Conservation (phyloP, 2,888 invertebrate species). For the Diarsia rubi region DNA sequence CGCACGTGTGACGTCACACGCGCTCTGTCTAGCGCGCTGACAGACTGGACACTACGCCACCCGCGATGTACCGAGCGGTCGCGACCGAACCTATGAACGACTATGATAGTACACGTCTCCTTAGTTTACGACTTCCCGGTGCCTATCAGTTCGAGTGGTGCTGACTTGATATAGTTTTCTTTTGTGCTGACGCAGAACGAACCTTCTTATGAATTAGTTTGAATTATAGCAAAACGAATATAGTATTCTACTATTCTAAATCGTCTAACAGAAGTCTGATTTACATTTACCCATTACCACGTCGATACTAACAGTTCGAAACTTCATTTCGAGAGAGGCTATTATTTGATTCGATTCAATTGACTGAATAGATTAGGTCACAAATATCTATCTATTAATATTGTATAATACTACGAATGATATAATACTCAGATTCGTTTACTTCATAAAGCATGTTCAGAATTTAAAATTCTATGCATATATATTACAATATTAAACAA, state of each 20-base stretch:
- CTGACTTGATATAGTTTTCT: slow-evolving; percentile 71
- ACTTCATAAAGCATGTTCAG: slow-evolving; percentile 69
- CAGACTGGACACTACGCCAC: slow-evolving; percentile 30
- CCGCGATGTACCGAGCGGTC: slow-evolving; percentile 24
- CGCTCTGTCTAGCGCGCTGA: slow-evolving; percentile 51
- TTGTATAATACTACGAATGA: slow-evolving; percentile 80
- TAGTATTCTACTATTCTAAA: slow-evolving; percentile 66
- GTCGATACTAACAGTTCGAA: slow-evolving; percentile 76
- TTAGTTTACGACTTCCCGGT: slow-evolving; percentile 68
- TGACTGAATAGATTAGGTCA: slow-evolving; percentile 90
- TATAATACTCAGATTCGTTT: slow-evolving; percentile 81
- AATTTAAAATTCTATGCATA: slow-evolving; percentile 71
- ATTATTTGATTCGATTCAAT: slow-evolving; percentile 89
- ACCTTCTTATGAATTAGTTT: slow-evolving; percentile 63
- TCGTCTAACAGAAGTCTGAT: slow-evolving; percentile 72
- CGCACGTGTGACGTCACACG: slow-evolving; percentile 72
- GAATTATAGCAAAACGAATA: slow-evolving; percentile 63
- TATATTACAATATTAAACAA: slow-evolving; percentile 64
- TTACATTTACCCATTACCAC: slow-evolving; percentile 69
- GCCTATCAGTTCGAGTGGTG: slow-evolving; percentile 72
- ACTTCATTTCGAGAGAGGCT: slow-evolving; percentile 87
- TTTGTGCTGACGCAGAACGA: slow-evolving; percentile 73
- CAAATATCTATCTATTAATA: slow-evolving; percentile 81
- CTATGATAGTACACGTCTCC: slow-evolving; percentile 58
- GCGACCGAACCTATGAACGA: slow-evolving; percentile 50